Evolutionary conservation across 2,797 vertebrate species (phyloP), one percentile per base, ranked within the genome.

Genomic region (Spondyliosoma cantharus): DNA sequence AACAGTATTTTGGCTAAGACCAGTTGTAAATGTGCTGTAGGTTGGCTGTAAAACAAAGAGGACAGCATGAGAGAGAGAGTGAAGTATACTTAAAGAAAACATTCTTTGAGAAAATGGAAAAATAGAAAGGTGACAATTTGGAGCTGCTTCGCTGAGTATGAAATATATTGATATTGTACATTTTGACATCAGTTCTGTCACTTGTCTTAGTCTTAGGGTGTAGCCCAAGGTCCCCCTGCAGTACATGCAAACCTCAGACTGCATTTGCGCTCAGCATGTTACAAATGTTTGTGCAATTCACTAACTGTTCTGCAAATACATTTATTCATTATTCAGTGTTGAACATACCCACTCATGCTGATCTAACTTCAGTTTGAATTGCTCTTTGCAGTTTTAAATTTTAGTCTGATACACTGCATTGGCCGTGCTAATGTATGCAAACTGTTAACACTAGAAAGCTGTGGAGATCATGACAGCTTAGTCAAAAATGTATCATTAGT

Each of bases 191-290:
- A 22, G 45, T 19, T 14, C 9, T 65, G 50, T 16, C 27, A 22
- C 7, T 61, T 45, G 42, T 57, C 22, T 42, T 7, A 16, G 45
- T 2, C 22, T 66, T 32, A 37, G 13, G 37, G 56, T 24, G 0
- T 74, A 53, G 19, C 25, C 22, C 14, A 25, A 65, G 65, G 37
- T 68, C 43, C 76, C 50, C 75, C 53, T 67, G 37, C 57, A 42
- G 70, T 19, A 29, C n/a, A 48, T 46, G 24, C 32, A 16, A 49
- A 72, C 53, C 27, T 74, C 67, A 54, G 19, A 64, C 42, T 53
- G 37, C 69, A 52, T 74, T 22, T 32, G 42, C 0, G 2, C 32
- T 49, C 77, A 29, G 43, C 56, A 37, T 71, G 62, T 43, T 7
- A 46, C 25, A 53, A n/a, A 53, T 74, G 19, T 57, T 25, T 43